phyloP scores from a whole-genome alignment of 2,888 invertebrate genomes.

The Ferdinandea cuprea region DNA sequence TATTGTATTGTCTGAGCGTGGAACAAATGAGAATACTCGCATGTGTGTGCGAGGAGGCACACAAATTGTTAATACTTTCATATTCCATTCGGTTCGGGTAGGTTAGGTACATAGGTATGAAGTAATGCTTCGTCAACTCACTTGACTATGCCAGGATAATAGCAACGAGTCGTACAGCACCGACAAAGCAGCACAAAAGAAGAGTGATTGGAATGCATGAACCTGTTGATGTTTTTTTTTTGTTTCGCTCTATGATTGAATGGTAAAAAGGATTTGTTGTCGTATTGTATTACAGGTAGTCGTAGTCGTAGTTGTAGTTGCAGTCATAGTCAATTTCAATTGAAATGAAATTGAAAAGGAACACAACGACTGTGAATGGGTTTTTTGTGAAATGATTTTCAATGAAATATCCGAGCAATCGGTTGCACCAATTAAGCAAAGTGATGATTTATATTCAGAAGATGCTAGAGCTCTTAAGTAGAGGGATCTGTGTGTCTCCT shows the following conservation, averaged over 20 bases:
- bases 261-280: slow-evolving; percentile 44
- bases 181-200: too few relatives aligned
- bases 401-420: slow-evolving; percentile 25
- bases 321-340: too few relatives aligned
- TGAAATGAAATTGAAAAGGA: slow-evolving; percentile 30
- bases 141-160: slow-evolving; percentile 43
- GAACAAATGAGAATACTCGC: neutral
- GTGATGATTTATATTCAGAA: slow-evolving; percentile 41
- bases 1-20: neutral
- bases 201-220: slow-evolving; percentile 33
- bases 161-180: neutral
- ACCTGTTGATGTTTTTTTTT: slow-evolving; percentile 29
- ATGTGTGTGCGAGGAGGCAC: slow-evolving; percentile 2
- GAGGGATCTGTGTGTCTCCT: too few relatives aligned
- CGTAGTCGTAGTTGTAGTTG: too few relatives aligned
- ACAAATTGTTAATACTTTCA: slow-evolving; percentile 49
- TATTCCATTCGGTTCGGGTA: slow-evolving; percentile 20
- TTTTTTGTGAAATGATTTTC: slow-evolving; percentile 38
- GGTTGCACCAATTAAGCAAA: slow-evolving; percentile 50
- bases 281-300: slow-evolving; percentile 17
- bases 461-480: too few relatives aligned
- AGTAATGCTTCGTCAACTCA: neutral
- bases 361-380: slow-evolving; percentile 32
- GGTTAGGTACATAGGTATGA: too few relatives aligned
- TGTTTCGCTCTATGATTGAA: slow-evolving; percentile 56